These are phyloP conservation scores for Xenopus petersii DNA, from an alignment of 2,797 vertebrate species.

Conservation along the genomic window DNA sequence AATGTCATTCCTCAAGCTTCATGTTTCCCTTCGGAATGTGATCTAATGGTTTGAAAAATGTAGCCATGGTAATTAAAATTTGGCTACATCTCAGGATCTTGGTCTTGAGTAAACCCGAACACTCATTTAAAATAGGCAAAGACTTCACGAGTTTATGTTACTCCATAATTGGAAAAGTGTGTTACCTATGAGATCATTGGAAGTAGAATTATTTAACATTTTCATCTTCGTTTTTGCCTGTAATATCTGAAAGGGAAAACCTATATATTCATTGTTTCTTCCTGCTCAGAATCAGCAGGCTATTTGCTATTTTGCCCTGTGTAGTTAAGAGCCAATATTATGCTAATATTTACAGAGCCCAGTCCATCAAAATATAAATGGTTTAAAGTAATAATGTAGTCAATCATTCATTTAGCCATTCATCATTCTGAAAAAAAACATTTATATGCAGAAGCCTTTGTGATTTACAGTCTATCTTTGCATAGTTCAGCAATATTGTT, in stretches of 20 bases:
- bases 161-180: slow-evolving; percentile 51
- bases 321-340: neutral
- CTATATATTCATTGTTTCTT: neutral
- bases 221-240: slow-evolving; percentile 18
- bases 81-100: slow-evolving; percentile 57
- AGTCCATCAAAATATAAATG: neutral
- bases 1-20: slow-evolving; percentile 64
- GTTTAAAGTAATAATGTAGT: neutral
- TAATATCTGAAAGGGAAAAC: neutral
- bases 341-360: neutral
- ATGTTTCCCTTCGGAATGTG: slow-evolving; percentile 67
- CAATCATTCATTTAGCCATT: neutral
- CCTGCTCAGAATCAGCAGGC: neutral
- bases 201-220: slow-evolving; percentile 1
- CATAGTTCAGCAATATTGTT: no score
- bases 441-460: neutral
- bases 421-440: neutral
- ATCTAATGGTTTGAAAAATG: slow-evolving; percentile 70
- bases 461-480: neutral
- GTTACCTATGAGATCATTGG: slow-evolving; percentile 25
- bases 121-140: slow-evolving; percentile 53
- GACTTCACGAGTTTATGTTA: slow-evolving; percentile 30
- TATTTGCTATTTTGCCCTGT: neutral
- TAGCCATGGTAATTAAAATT: slow-evolving; percentile 60
- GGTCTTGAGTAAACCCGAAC: slow-evolving; percentile 50